phyloP scores from a whole-genome alignment of 2,797 vertebrate species.

The Sebastes steindachneri region DNA sequence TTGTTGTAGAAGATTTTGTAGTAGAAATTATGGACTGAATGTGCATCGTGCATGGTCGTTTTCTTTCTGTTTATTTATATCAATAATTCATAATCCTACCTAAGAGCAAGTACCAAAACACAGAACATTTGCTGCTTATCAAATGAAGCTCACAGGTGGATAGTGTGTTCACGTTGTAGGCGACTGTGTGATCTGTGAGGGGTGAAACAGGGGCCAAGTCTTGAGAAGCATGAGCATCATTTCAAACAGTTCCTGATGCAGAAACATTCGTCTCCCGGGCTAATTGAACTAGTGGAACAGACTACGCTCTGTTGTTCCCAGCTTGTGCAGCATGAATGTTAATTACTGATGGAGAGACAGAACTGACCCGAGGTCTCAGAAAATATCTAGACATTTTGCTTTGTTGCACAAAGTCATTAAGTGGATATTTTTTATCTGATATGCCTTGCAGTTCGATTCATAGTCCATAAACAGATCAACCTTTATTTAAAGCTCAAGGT shows the following conservation, averaged over 20 bases:
- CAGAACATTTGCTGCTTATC: neutral
- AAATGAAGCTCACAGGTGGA: neutral
- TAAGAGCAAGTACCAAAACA: neutral
- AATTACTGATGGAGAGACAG: constrained; percentile 9
- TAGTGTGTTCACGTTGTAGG: neutral
- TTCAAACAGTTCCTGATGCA: constrained; percentile 10
- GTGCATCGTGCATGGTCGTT: neutral
- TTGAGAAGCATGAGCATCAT: neutral
- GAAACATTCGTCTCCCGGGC: constrained; percentile 8
- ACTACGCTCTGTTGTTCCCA: neutral
- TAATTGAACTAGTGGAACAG: neutral
- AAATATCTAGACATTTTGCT: neutral
- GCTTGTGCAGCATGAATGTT: constrained; percentile 19
- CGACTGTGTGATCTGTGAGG: neutral
- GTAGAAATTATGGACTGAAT: too few species aligned
- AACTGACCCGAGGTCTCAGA: neutral
- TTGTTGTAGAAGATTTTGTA: neutral
- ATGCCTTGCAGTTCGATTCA: neutral
- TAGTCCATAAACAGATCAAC: neutral
- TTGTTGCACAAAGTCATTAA: neutral
- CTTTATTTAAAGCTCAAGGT: neutral
- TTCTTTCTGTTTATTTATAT: neutral
- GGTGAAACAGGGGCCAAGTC: constrained; percentile 2
- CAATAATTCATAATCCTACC: neutral
- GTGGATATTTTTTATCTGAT: neutral